Conservation (phyloP, 2,797 vertebrate species). For the Pelochelys cantorii region DNA sequence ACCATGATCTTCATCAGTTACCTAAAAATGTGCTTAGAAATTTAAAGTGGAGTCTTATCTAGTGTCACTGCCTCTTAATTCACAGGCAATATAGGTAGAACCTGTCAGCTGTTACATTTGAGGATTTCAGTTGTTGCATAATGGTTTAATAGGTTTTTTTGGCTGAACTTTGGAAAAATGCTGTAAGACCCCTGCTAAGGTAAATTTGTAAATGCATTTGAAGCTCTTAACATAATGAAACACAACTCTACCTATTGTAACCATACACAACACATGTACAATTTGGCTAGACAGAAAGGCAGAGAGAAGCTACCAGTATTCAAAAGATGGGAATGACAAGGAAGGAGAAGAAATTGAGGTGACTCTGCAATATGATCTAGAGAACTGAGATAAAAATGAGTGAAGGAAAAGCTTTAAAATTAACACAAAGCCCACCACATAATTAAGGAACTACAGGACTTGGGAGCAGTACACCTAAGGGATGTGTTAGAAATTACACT, state of each 20-base stretch:
- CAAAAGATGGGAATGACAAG: neutral
- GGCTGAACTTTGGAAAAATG: neutral
- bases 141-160: neutral
- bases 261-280: neutral
- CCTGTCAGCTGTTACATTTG: neutral
- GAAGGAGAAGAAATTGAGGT: neutral
- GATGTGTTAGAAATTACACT: neutral
- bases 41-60: slow-evolving; percentile 3
- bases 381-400: neutral
- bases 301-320: neutral
- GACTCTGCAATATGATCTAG: neutral
- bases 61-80: neutral
- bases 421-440: neutral
- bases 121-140: neutral
- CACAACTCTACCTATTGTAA: neutral
- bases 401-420: neutral
- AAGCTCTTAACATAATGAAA: neutral
- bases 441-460: neutral
- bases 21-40: neutral
- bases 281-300: neutral
- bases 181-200: neutral
- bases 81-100: neutral
- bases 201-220: neutral
- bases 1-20: neutral
- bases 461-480: neutral